Percentiles rank a stretch among this genome's conserved stretches.
phyloP scores from a whole-genome alignment of 92 coral and sea anemone genomes.

The Phenganax subtilis region DNA sequence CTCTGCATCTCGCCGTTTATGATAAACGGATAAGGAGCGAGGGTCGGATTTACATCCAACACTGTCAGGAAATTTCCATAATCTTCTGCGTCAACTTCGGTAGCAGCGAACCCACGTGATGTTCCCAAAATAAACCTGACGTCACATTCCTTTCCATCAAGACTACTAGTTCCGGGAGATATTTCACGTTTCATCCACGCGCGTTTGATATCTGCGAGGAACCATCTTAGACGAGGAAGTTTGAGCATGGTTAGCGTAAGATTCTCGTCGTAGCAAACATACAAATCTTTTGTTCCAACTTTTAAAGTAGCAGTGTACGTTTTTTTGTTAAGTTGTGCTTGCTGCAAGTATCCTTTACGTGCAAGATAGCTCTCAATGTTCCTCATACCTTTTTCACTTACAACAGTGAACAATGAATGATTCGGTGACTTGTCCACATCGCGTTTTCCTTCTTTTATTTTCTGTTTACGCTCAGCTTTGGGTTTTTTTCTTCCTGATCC shows the following conservation, averaged over 20 bases:
- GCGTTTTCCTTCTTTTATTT: conserved; percentile 26
- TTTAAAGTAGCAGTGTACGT: conserved; percentile 46
- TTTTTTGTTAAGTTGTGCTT: neutral
- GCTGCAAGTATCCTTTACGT: conserved; percentile 31
- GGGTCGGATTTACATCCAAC: conserved; percentile 51
- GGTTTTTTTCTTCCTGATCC: conserved; percentile 48
- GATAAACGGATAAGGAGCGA: conserved; percentile 48
- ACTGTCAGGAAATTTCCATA: conserved; percentile 62
- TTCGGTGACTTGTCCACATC: conserved; percentile 33
- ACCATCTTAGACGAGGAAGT: conserved; percentile 79
- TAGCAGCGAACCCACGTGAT: conserved; percentile 59
- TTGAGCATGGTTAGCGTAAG: conserved; percentile 51
- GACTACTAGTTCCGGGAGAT: conserved; percentile 40
- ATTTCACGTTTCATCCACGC: conserved; percentile 64
- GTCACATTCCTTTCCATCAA: conserved; percentile 87
- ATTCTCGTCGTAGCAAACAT: conserved; percentile 50
- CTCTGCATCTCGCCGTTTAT: conserved; percentile 70
- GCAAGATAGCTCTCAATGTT: conserved; percentile 13
- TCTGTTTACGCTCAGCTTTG: conserved; percentile 15
- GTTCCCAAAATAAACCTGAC: conserved; percentile 82
- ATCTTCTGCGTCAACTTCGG: conserved; percentile 67
- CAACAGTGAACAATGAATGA: conserved; percentile 31
- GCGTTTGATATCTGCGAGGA: conserved; percentile 78
- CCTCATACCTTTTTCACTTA: neutral
- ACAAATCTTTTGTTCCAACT: conserved; percentile 54